phyloP scores from a whole-genome alignment of 2,113 vertebrate species.

The Gadus macrocephalus region DNA sequence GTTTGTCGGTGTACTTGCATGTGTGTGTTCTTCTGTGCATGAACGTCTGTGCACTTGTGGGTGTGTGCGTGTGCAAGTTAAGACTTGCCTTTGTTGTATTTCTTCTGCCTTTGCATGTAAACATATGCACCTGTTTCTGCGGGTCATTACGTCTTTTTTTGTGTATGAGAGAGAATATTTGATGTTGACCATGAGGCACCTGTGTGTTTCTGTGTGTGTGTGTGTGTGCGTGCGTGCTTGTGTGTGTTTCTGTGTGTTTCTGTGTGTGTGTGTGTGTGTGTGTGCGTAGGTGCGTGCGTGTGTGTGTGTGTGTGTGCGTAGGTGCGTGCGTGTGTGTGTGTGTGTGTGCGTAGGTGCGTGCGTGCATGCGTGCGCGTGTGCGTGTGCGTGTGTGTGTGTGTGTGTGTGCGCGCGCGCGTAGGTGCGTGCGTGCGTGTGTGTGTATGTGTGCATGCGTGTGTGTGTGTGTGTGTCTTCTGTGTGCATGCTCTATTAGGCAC shows the following conservation, averaged over 20 bases:
- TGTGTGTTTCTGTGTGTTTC: background rate
- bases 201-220: background rate
- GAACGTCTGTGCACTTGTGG: too few species aligned
- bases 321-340: background rate
- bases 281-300: background rate
- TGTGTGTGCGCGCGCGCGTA: background rate
- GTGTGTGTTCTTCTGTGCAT: too few species aligned
- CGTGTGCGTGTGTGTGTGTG: background rate
- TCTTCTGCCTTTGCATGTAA: too few species aligned
- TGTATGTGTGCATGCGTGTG: background rate
- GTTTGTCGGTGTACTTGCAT: background rate
- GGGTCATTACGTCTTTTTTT: background rate
- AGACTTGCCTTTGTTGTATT: too few species aligned
- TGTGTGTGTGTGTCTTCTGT: background rate
- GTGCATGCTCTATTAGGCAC: conserved; percentile 10
- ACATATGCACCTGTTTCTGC: background rate
- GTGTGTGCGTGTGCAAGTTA: too few species aligned
- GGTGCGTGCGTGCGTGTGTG: background rate
- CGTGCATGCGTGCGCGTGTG: background rate
- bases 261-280: background rate
- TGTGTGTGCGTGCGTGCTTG: background rate
- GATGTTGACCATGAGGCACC: too few species aligned
- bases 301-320: background rate
- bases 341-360: background rate
- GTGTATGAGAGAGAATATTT: background rate